A percentile compares a stretch with the other conserved stretches of the same genome.
Evolutionary conservation across 1,140 invertebrate species (phyloP).

Genomic region (Hylaeus anthracinus): DNA sequence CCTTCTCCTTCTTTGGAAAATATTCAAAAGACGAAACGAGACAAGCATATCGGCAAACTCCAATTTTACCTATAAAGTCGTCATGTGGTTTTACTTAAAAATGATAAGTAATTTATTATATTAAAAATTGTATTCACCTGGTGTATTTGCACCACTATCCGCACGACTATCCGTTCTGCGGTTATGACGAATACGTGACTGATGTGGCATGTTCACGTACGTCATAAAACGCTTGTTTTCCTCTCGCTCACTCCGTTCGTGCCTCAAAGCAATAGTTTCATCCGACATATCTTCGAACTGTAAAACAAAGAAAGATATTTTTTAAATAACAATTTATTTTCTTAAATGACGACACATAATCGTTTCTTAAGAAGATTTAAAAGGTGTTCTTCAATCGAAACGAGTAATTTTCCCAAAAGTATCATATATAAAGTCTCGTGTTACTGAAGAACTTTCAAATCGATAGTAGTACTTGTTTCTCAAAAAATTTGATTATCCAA

Average conservation of each 20-base stretch:
- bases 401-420: no score
- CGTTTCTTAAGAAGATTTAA: no score
- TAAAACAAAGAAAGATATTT: neutral
- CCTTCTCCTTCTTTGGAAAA: no score
- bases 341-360: neutral
- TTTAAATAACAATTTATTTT: no score
- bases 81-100: neutral
- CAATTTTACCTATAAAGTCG: no score
- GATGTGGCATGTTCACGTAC: conserved; percentile 85
- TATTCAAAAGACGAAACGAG: no score
- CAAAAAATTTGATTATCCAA: no score
- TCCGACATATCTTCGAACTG: conserved; percentile 91
- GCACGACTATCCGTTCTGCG: conserved; percentile 85
- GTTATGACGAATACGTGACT: conserved; percentile 82
- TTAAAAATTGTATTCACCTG: conserved; percentile 79
- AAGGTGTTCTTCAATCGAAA: no score
- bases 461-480: no score
- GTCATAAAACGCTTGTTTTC: conserved; percentile 90
- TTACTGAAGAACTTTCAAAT: no score
- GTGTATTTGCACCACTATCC: conserved; percentile 88
- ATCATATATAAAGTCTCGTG: no score
- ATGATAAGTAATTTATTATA: neutral
- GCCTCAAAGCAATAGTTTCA: conserved; percentile 84
- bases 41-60: no score
- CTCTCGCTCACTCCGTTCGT: conserved; percentile 88